Evolutionary conservation across 2,113 vertebrate species (phyloP).

Genomic region (Crypturellus undulatus): DNA sequence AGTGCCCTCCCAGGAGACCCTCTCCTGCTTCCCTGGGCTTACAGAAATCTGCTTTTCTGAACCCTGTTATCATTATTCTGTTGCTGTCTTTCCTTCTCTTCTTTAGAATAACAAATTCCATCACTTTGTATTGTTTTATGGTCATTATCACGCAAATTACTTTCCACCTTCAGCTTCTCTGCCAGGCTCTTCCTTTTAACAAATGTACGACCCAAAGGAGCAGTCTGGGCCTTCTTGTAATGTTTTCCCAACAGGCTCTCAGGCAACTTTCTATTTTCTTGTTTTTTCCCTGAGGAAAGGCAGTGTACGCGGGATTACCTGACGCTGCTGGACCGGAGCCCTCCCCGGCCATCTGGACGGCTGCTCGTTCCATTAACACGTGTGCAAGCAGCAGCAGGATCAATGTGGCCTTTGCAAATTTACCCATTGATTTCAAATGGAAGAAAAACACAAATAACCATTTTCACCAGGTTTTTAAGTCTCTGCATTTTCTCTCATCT

Average conservation of each 20-base stretch:
- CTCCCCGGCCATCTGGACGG: fast-evolving
- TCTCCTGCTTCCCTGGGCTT: neutral
- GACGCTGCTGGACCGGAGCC: fast-evolving
- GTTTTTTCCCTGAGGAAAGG: neutral
- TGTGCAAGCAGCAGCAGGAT: fast-evolving
- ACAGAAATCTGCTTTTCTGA: neutral
- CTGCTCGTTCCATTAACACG: fast-evolving
- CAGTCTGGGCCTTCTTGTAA: neutral
- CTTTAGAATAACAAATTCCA: neutral
- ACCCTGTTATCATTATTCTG: fast-evolving
- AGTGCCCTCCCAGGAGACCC: neutral
- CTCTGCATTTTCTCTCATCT: fast-evolving
- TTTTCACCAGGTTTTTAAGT: neutral
- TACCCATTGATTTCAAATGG: fast-evolving
- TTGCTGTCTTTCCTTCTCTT: neutral
- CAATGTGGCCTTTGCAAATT: fast-evolving
- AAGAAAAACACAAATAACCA: fast-evolving
- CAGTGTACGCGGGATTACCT: fast-evolving
- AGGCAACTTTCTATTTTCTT: fast-evolving
- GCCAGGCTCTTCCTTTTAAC: neutral
- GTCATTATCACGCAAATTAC: neutral
- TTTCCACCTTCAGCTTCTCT: neutral
- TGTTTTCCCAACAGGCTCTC: neutral
- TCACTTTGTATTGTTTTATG: neutral
- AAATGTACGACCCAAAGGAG: neutral